phyloP scores from a whole-genome alignment of 2,797 vertebrate species.

The Danio jaintianensis region DNA sequence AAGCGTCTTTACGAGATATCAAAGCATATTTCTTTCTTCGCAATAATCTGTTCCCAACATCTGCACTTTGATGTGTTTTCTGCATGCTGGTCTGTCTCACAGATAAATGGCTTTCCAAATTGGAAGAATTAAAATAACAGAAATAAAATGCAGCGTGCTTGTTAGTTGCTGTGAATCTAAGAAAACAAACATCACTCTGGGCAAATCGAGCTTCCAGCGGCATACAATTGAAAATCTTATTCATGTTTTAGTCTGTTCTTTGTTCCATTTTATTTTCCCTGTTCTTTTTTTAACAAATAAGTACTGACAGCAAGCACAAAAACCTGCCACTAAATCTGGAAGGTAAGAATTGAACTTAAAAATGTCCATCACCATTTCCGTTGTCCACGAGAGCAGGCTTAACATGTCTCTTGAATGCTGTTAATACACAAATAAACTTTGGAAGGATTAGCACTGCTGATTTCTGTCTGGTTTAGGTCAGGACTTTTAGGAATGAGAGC shows the following conservation, averaged over 20 bases:
- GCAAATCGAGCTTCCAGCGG: conserved; percentile 7
- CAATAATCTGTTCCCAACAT: conserved; percentile 43
- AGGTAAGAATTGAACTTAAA: too few relatives aligned
- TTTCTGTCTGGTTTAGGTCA: not conserved
- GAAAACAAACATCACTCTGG: conserved; percentile 62
- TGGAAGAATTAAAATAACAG: conserved; percentile 44
- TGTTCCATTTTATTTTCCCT: not conserved
- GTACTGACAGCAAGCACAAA: not conserved
- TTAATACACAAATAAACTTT: too few relatives aligned
- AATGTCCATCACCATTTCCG: not conserved
- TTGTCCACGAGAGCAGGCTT: not conserved
- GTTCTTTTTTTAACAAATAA: not conserved
- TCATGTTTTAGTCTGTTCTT: not conserved
- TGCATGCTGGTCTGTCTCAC: conserved; percentile 29
- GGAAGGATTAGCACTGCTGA: too few relatives aligned
- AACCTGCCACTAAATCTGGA: too few relatives aligned
- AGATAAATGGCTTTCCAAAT: conserved; percentile 54
- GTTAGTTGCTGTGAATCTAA: conserved; percentile 61
- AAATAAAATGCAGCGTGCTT: conserved; percentile 65
- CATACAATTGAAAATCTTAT: not conserved
- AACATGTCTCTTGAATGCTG: too few relatives aligned
- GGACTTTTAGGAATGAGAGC: too few relatives aligned
- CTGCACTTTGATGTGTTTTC: conserved; percentile 43
- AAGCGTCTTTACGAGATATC: conserved; percentile 34
- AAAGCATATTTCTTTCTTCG: conserved; percentile 41